phyloP scores from a whole-genome alignment of 2,797 vertebrate species.

The Neopelma chrysocephalum region DNA sequence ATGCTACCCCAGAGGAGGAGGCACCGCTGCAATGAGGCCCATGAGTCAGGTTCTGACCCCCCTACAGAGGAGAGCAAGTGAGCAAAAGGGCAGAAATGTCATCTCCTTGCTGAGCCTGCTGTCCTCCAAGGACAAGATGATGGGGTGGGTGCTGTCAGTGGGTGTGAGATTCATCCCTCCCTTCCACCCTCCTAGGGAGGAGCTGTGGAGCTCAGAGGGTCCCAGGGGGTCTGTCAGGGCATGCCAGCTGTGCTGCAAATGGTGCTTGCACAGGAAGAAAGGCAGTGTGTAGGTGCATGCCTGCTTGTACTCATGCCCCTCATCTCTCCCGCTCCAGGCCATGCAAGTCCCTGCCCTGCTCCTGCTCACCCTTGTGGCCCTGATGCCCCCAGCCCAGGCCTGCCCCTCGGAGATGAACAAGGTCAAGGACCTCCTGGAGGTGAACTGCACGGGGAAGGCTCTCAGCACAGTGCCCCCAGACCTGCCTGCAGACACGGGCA shows the following conservation, averaged over 20 bases:
- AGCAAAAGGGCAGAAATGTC: background rate
- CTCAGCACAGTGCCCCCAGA: slow-evolving; percentile 84
- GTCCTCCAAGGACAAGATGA: background rate
- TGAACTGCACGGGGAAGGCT: slow-evolving; percentile 88
- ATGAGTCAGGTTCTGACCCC: background rate
- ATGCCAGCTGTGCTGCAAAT: background rate
- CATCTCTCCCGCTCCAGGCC: background rate
- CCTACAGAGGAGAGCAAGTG: fast-evolving
- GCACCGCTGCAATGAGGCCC: fast-evolving
- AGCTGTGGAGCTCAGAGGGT: background rate
- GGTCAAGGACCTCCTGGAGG: slow-evolving; percentile 42
- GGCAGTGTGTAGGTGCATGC: fast-evolving
- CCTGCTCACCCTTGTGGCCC: background rate
- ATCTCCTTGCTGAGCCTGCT: background rate
- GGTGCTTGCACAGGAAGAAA: fast-evolving
- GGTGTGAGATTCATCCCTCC: background rate
- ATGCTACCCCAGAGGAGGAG: background rate
- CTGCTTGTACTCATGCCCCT: background rate
- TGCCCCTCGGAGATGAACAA: slow-evolving; percentile 35
- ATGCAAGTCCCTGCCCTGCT: background rate
- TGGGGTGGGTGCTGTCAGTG: background rate
- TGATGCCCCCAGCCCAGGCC: background rate
- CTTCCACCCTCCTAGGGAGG: background rate
- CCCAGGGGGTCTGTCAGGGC: background rate
- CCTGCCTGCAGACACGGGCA: slow-evolving; percentile 85